A percentile compares a stretch with the other conserved stretches of the same genome.
Conservation (phyloP, 2,888 invertebrate species). For the Drosophila bunnanda region DNA sequence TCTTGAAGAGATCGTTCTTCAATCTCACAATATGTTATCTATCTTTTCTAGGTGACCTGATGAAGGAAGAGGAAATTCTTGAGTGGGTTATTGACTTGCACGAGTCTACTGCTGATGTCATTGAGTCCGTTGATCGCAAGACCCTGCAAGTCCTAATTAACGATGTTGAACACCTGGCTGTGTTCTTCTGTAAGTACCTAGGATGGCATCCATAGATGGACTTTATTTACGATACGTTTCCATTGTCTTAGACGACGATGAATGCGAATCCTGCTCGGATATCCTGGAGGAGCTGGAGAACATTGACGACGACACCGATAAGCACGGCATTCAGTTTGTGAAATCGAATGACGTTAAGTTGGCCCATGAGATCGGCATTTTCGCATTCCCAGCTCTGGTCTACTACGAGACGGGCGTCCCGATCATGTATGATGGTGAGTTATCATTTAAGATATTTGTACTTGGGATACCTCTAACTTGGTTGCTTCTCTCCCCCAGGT, state of each 20-base stretch:
- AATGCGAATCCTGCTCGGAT: slow-evolving; percentile 93
- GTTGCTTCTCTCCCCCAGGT: slow-evolving; percentile 86
- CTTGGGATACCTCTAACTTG: slow-evolving; percentile 4
- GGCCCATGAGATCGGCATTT: slow-evolving; percentile 95
- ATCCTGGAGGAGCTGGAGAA: slow-evolving; percentile 95
- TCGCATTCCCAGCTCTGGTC: slow-evolving; percentile 95
- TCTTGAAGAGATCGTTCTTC: neutral
- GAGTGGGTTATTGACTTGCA: slow-evolving; percentile 95
- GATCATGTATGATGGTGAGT: slow-evolving; percentile 97
- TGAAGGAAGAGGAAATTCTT: slow-evolving; percentile 95
- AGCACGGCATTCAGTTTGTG: slow-evolving; percentile 96
- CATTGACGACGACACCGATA: slow-evolving; percentile 96
- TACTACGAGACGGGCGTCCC: slow-evolving; percentile 97
- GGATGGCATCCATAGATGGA: rapidly evolving
- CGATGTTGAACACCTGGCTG: slow-evolving; percentile 95
- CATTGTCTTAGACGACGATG: slow-evolving; percentile 89
- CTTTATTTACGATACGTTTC: neutral
- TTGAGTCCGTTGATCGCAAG: slow-evolving; percentile 95
- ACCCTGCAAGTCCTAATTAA: slow-evolving; percentile 94
- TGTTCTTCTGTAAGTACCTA: slow-evolving; percentile 92
- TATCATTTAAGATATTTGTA: too few relatives aligned
- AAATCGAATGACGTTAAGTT: slow-evolving; percentile 95
- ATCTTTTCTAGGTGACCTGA: slow-evolving; percentile 88
- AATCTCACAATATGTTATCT: neutral
- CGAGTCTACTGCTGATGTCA: slow-evolving; percentile 93